A percentile compares a stretch with the other conserved stretches of the same genome.
These are phyloP conservation scores for Embiotoca jacksoni DNA, from an alignment of 2,113 vertebrate species.

Conservation along the genomic window DNA sequence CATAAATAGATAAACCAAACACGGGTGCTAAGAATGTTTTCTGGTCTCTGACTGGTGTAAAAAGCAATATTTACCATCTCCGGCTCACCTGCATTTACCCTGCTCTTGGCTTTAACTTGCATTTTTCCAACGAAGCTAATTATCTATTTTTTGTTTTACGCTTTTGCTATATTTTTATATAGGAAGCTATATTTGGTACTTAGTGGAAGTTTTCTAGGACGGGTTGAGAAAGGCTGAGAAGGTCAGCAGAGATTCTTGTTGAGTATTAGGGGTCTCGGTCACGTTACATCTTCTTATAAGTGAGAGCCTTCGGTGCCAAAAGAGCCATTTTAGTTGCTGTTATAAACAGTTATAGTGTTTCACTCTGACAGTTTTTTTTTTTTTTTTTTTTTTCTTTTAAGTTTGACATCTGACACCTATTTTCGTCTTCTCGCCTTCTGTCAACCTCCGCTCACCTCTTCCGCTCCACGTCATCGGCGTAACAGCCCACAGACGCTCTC, in stretches of 20 bases:
- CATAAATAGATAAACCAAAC: neutral
- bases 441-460: slow-evolving; percentile 45
- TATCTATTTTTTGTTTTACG: too few relatives aligned
- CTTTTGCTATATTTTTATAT: neutral
- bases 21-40: neutral
- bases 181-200: neutral
- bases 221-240: slow-evolving; percentile 4
- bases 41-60: neutral
- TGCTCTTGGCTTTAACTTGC: neutral
- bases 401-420: slow-evolving; percentile 50
- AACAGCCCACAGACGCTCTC: slow-evolving; percentile 39
- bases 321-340: neutral
- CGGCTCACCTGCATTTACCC: neutral
- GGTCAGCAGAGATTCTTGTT: slow-evolving; percentile 8
- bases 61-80: neutral
- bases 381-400: neutral
- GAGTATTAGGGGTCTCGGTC: neutral
- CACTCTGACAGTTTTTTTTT: slow-evolving; percentile 20
- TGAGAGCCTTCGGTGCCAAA: too few relatives aligned
- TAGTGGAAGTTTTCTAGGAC: neutral
- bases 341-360: slow-evolving; percentile 14
- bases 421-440: slow-evolving; percentile 53
- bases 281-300: neutral
- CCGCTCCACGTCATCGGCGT: slow-evolving; percentile 23
- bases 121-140: neutral